Percentiles rank a stretch among this genome's conserved stretches.
Conservation (phyloP, 1,140 invertebrate genomes). For the Drosophila saltans region DNA sequence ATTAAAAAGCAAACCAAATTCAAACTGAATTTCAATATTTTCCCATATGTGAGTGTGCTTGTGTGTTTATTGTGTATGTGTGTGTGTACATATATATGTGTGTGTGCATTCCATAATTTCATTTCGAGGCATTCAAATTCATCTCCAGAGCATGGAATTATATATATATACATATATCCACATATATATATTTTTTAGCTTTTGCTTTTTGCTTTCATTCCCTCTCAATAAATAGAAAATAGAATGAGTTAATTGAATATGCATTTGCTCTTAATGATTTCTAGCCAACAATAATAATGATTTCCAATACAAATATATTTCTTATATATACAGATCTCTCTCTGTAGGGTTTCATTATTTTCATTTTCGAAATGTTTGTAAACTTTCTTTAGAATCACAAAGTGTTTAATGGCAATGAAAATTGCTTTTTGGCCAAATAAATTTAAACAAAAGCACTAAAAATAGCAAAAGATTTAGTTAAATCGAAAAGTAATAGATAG, state of each 20-base stretch:
- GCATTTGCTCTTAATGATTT: constrained; percentile 43
- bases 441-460: too few relatives aligned
- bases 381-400: background rate
- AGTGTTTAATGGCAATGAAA: background rate
- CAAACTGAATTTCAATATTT: constrained; percentile 35
- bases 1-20: constrained; percentile 61
- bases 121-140: constrained; percentile 43
- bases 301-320: background rate
- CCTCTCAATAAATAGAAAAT: constrained; percentile 9
- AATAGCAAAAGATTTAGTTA: background rate
- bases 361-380: background rate
- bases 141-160: constrained; percentile 47
- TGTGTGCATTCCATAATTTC: constrained; percentile 71
- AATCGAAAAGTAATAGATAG: background rate
- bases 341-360: background rate
- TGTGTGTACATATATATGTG: background rate
- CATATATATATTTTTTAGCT: background rate
- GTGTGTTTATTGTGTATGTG: constrained; percentile 2
- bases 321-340: background rate
- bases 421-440: too few relatives aligned
- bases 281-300: constrained; percentile 9
- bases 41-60: constrained; percentile 9
- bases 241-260: constrained; percentile 69
- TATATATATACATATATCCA: background rate
- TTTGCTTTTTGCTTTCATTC: constrained; percentile 34